Conservation (phyloP, 2,888 invertebrate species). For the Drosophila borealis region DNA sequence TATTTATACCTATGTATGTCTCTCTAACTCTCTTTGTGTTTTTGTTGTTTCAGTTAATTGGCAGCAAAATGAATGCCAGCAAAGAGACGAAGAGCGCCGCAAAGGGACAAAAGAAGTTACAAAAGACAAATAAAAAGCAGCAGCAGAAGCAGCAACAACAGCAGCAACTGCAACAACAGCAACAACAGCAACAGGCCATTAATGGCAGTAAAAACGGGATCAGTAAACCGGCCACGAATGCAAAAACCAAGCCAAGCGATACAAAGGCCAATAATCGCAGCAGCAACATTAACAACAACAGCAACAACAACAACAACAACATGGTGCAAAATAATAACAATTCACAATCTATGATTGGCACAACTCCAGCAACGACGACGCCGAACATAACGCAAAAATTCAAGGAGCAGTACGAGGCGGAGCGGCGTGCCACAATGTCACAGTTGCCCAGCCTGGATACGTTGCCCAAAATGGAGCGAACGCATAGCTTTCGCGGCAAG, state of each 20-base stretch:
- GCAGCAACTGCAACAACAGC: slow-evolving; percentile 59
- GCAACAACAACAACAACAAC: slow-evolving; percentile 30
- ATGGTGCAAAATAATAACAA: slow-evolving; percentile 46
- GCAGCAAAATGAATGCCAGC: slow-evolving; percentile 71
- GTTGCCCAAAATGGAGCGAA: slow-evolving; percentile 82
- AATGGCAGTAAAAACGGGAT: slow-evolving; percentile 81
- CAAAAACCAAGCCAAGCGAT: slow-evolving; percentile 48
- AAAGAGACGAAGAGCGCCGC: slow-evolving; percentile 80
- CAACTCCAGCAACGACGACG: slow-evolving; percentile 9
- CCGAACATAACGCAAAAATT: slow-evolving; percentile 66
- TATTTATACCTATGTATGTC: background rate
- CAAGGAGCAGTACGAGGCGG: slow-evolving; percentile 65
- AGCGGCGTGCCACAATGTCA: slow-evolving; percentile 42
- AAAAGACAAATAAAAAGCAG: slow-evolving; percentile 81
- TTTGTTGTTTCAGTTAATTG: slow-evolving; percentile 55
- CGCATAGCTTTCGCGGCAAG: slow-evolving; percentile 84
- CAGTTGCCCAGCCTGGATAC: slow-evolving; percentile 56
- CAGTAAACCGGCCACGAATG: slow-evolving; percentile 52
- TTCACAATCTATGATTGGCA: slow-evolving; percentile 17
- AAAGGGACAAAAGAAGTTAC: slow-evolving; percentile 85
- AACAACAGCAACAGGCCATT: slow-evolving; percentile 69
- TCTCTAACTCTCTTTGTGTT: slow-evolving; percentile 14
- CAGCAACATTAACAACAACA: slow-evolving; percentile 29
- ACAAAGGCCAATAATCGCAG: slow-evolving; percentile 42
- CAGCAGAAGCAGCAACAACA: slow-evolving; percentile 61